Evolutionary conservation across 2,113 vertebrate species (phyloP).

Genomic region (Phodopus roborovskii): DNA sequence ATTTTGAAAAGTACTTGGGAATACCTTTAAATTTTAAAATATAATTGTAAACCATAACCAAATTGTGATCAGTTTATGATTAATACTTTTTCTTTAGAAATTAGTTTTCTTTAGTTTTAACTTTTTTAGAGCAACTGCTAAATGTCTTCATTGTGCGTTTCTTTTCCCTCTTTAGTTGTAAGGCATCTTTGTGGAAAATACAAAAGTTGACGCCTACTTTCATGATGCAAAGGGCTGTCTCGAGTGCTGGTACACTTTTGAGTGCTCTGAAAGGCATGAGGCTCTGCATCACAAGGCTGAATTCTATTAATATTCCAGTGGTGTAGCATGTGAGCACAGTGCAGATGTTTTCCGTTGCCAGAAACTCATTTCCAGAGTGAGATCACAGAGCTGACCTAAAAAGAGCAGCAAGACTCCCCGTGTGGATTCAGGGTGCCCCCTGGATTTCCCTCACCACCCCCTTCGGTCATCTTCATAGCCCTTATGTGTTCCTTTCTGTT

Average conservation of each 20-base stretch:
- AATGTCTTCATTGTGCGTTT: background rate
- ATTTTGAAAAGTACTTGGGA: background rate
- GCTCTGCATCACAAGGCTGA: background rate
- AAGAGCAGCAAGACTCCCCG: background rate
- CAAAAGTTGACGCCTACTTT: background rate
- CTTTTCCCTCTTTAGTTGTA: background rate
- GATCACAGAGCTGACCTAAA: background rate
- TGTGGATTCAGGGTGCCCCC: background rate
- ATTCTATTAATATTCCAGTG: background rate
- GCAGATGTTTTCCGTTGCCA: background rate
- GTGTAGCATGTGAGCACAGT: background rate
- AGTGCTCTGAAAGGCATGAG: background rate
- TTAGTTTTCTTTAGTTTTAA: background rate
- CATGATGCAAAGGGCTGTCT: background rate
- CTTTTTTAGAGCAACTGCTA: background rate
- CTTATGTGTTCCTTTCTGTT: background rate
- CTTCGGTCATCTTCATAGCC: background rate
- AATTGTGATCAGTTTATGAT: background rate
- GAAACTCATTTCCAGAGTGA: background rate
- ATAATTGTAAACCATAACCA: background rate
- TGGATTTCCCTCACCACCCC: background rate
- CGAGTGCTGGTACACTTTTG: too few species aligned
- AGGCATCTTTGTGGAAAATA: background rate
- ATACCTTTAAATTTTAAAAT: background rate
- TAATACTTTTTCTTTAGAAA: background rate